Conservation (phyloP, 1,140 invertebrate species). For the Leptopilina boulardi region DNA sequence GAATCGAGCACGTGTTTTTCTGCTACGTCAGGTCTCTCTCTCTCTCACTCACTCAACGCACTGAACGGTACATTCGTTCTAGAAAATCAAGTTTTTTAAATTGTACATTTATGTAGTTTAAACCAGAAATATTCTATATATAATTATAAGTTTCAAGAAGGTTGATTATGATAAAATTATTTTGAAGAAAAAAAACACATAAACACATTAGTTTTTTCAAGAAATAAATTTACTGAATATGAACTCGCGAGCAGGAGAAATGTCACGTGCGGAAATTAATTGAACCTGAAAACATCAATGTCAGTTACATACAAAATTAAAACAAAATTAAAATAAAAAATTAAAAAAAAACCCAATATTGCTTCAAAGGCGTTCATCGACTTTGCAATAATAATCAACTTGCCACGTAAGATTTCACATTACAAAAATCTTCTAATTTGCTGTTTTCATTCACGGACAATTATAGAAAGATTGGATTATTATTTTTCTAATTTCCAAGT, state of each 20-base stretch:
- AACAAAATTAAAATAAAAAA: too few relatives aligned
- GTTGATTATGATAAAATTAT: background rate
- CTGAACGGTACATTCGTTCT: conserved; percentile 50
- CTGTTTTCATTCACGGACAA: background rate
- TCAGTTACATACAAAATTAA: background rate
- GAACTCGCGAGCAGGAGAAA: background rate
- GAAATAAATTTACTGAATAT: background rate
- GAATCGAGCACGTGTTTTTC: conserved; percentile 29
- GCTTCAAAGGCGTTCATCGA: background rate
- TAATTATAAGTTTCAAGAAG: background rate
- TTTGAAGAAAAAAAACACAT: background rate
- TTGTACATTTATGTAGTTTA: conserved; percentile 23
- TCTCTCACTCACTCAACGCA: too few relatives aligned
- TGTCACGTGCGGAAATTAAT: background rate
- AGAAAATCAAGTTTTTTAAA: conserved; percentile 51
- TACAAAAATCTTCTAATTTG: background rate
- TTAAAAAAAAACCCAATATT: too few relatives aligned
- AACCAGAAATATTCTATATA: background rate
- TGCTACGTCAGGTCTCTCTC: conserved; percentile 13
- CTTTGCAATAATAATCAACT: background rate
- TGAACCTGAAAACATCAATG: background rate
- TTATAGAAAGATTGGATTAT: too few relatives aligned
- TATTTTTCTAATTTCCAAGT: too few relatives aligned
- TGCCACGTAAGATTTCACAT: background rate
- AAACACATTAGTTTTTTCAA: too few relatives aligned